Base-by-base conservation (phyloP, 1,140 invertebrate species). In the Cotesia glomerata region DNA sequence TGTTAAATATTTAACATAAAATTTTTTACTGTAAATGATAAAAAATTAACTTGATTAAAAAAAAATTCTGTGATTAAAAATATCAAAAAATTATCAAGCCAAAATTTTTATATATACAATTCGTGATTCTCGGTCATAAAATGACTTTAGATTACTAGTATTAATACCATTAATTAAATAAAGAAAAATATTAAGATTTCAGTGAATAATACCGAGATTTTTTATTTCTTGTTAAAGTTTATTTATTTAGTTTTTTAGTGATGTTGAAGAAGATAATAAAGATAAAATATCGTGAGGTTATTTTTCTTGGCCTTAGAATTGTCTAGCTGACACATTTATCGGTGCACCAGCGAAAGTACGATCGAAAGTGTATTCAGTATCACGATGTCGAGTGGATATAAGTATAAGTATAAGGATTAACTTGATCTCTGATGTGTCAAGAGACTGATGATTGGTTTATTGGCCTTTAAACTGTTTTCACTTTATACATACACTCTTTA, bases 401-500 rank as follows among this genome's bases (percentile, higher is more conserved):
- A 16, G 63, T 36, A 26, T 26, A 26, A 26, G 61, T 63, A 61
- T 61, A 67, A 63, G 49, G 63, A 65, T 65, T 52, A 62, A 73
- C 71, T 75, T 75, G 74, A 75, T 75, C 58, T 69, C 69, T 61
- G 51, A 73, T 58, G 69, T 71, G 68, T 74, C 58, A 63, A 61
- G 54, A 75, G 39, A 39, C 66, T 72, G 79, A 71, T 65, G 79
- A 81, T 77, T 70, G 71, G n/a, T 81, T 81, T 81, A 80, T 73
- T 69, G 76, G 71, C 65, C 75, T 78, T 80, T 79, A 78, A 81
- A 80, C 76, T 77, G 79, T 82, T 82, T 79, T 80, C 80, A 78
- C 79, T 75, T 80, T 72, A 74, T 74, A 58, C 73, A 73, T 62
- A 39, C 70, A 56, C 18, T 58, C 64, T 67, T 75, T 32, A 39